Evolutionary conservation across 2,113 vertebrate species (phyloP), one percentile per base, ranked within the genome.

Genomic region (Forbesichthys agassizii): DNA sequence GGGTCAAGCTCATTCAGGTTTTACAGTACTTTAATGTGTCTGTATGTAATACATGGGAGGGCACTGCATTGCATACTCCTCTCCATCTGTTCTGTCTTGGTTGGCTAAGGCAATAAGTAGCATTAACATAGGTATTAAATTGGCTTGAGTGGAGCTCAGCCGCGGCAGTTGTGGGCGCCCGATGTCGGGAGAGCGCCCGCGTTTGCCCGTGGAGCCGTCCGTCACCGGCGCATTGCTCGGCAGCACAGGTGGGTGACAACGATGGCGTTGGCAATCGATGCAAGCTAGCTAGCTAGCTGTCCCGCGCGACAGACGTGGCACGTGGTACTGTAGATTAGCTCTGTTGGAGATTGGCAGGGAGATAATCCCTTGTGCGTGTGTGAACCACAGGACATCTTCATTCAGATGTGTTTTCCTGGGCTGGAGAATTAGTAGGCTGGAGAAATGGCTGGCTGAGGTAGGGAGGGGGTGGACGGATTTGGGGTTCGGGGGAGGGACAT

Each of bases 81-180:
- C 83, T 69, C 55, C 3, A 1, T 73, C 53, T 60, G 64, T 63
- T 61, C 48, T 69, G 59, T 77, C 66, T 88, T 91, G 91, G 87
- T 91, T 92, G 92, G 91, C 85, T 92, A 79, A 85, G 70, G 64
- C 86, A 54, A 5, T 92, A 91, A 92, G 88, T 87, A 74, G 85
- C 61, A 83, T 86, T 89, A 87, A 83, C 87, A 88, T 88, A 86
- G 82, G 70, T 83, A 84, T 92, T 93, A 91, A 91, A 90, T 62
- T 62, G 73, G 27, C 2, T 79, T 3, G 83, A 81, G 84, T 64
- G 69, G 14, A 67, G 77, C 73, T 81, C 69, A 82, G 79, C 69
- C 69, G 75, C 82, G 55, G 60, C 91, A 92, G 77, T 90, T 84
- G 27, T 27, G 27, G 27, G 27, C 63, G 71, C 69, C 54, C 83